Evolutionary conservation across 2,888 invertebrate species (phyloP), one percentile per base, ranked within the genome.

Genomic region (Buathra laborator): DNA sequence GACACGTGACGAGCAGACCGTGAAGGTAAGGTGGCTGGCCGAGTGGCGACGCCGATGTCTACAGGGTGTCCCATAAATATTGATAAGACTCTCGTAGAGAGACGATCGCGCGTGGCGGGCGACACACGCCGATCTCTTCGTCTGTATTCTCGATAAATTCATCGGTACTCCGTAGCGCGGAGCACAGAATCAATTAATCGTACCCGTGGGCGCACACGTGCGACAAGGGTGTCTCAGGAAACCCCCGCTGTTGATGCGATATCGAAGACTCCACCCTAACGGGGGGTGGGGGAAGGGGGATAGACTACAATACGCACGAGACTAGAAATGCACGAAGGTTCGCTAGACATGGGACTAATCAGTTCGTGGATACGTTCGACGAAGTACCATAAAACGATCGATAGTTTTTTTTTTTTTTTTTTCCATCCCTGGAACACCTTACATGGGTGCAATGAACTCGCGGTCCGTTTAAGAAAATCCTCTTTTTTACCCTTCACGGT

Each of bases 1-100:
- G 89, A 89, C 90, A 90, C 90, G 90, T 90, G 91, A 91, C 91
- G 91, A 91, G 89, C 91, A 89, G 91, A 92, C 90, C 91, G 91
- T 92, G 91, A 91, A 91, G 90, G 89, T 85, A 89, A 90, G 89
- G 89, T 88, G 89, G 90, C 90, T 87, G 87, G 86, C 79, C 86
- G 70, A 84, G 75, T 68, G 83, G 87, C 70, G 82, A 84, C 84
- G 80, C 86, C 75, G 85, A 68, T 83, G 81, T 84, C 76, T 88
- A 90, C 85, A 82, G 89, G 89, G 91, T 90, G 91, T 89, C 89
- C 76, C 84, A 83, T 89, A 90, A 90, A 90, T 89, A 87, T 88
- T 84, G 87, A 90, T 88, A 77, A 85, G 86, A 59, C 14, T 59
- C 14, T 59, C 68, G 82, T 84, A 81, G 72, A 76, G 83, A 87